Base-by-base conservation (phyloP, 30 jellyfish, hydroid and myxozoan species). In the Aurelia sp. region DNA sequence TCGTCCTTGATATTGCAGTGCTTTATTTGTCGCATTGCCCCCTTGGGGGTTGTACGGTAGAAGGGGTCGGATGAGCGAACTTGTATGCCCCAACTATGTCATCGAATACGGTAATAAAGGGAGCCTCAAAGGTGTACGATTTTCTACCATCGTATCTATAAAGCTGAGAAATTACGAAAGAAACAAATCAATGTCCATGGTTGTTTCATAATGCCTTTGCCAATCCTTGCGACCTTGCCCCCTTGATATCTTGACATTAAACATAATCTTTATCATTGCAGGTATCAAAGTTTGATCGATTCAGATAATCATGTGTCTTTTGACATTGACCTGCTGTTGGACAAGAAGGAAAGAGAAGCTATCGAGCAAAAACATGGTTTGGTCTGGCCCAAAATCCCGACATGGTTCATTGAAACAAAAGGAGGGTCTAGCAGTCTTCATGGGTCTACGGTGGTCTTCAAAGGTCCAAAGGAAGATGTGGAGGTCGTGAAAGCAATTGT, bases 381-480 rank as follows among this genome's bases (percentile, higher is more conserved):
- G 77, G 8, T 63, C 35, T 70, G 52, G 17, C 92, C 92, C 41
- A 68, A 76, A 62, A 82, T 82, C 18, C 62, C 85, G 16, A 52
- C 92, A 0, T 82, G 92, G 92, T 41, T 44, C 8, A 12, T 44
- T 2, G 70, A 78, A 20, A 65, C 52, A 53, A 62, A 38, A 11
- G 64, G 64, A 22, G 70, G 58, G 8, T 58, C 67, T 13, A 20
- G 24, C 21, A 20, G 67, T 15, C 27, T 20, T 15, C 31, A 12
- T 21, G 22, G 50, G 11, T 22, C 19, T 3, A 59, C 80, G 18
- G 89, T 17, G 33, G 5, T 16, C 13, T 63, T 73, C 70, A 60
- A 59, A 70, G 92, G 92, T 13, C 92, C 92, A 17, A 40, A 62
- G 7, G 92, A 67, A 62, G 92, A 82, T 38, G 61, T 67, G 4